Evolutionary conservation across 2,888 invertebrate species (phyloP).

Genomic region (Nyleta sp.): DNA sequence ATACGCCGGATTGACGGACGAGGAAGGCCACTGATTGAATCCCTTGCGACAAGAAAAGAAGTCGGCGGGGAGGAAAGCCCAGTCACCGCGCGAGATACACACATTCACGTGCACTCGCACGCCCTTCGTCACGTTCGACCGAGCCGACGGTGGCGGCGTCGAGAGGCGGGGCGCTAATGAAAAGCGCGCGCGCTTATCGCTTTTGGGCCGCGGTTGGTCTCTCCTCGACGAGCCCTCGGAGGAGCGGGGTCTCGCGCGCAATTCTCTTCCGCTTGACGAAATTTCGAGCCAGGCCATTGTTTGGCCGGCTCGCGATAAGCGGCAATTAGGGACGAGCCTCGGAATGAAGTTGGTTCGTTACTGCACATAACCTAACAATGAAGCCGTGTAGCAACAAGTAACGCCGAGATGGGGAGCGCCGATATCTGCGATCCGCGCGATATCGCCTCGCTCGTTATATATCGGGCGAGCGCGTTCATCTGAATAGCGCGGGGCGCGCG

Average conservation of each 20-base stretch:
- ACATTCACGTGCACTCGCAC: constrained; percentile 11
- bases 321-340: too few species aligned
- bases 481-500: background rate
- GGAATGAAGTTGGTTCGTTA: constrained; percentile 12
- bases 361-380: constrained; percentile 18
- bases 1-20: constrained; percentile 30
- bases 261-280: too few species aligned
- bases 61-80: constrained; percentile 8
- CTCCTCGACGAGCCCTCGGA: constrained; percentile 5
- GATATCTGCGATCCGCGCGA: constrained; percentile 13
- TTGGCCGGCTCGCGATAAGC: too few species aligned
- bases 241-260: too few species aligned
- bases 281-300: too few species aligned
- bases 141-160: too few species aligned
- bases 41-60: too few species aligned
- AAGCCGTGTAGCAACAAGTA: constrained; percentile 30
- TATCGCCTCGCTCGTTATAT: too few species aligned
- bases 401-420: constrained; percentile 4
- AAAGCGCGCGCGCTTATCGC: too few species aligned
- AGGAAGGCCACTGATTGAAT: constrained; percentile 40
- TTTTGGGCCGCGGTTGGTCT: too few species aligned
- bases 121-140: constrained; percentile 29
- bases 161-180: too few species aligned
- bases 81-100: background rate
- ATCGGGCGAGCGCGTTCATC: background rate